Base-by-base conservation (phyloP, 92 coral and sea anemone genomes). In the Diadumene lineata region DNA sequence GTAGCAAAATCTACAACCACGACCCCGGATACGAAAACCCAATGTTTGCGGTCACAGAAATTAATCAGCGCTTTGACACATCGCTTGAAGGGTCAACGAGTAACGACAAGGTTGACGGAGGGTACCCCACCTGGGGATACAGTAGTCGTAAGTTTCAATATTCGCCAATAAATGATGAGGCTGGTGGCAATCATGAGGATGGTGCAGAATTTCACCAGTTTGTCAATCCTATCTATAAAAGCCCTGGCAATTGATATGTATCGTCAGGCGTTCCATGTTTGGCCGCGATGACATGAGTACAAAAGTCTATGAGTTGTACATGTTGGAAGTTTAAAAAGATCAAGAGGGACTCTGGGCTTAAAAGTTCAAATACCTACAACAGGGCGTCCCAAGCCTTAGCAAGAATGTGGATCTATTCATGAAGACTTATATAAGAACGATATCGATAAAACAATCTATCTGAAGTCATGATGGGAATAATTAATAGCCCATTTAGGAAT, bases 11-110 rank as follows among this genome's bases (percentile, higher is more conserved):
- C 57, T 73, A 57, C 15, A 43, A 75, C 13, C 72, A 71, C 2
- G n/a, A 34, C 11, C 56, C 81, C 28, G 81, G 73, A 1, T 64
- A 33, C 30, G 55, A 50, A 24, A 76, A 76, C 26, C 81, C 81
- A 4, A 33, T 76, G 23, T 76, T 24, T 33, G 31, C 32, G 29
- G 66, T 26, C 31, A 32, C 66, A 33, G 50, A 43, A 31, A 31
- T 55, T 16, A 27, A 55, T 25, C 68, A 28, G 68, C 68, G 43
- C 43, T 21, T 38, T 38, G 31, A 9, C 30, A 8, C 29, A 26
- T 58, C 64, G 48, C 48, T 13, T 38, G 48, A 38, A 38, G 48
- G 13, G n/a, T n/a, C n/a, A n/a, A n/a, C n/a, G 48, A 38, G 31
- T 7, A 1, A 0, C 31, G 64, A 58, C 13, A 3, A 31, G 4